phyloP scores from a whole-genome alignment of 2,113 vertebrate genomes.

The Scomber scombrus region DNA sequence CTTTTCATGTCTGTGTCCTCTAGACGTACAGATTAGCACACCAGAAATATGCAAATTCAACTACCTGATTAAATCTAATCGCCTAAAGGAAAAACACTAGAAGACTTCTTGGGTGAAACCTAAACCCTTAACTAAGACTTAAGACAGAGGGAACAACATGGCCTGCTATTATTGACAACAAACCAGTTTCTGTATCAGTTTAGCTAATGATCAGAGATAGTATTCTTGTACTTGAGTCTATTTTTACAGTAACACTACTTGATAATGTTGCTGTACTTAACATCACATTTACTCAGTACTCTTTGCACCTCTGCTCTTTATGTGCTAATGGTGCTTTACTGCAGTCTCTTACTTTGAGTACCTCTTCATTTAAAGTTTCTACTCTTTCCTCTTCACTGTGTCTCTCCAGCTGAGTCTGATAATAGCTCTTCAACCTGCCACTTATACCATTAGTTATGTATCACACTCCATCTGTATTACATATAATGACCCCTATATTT shows the following conservation, averaged over 20 bases:
- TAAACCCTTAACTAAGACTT: not conserved
- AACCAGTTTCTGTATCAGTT: not conserved
- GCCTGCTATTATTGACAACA: not conserved
- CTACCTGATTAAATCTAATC: not conserved
- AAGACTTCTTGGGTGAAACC: no score
- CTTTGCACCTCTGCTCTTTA: slow-evolving; percentile 30
- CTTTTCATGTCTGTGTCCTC: not conserved
- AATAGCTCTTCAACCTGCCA: slow-evolving; percentile 2
- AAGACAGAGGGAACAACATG: not conserved
- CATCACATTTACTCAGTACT: not conserved
- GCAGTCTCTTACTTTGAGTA: slow-evolving; percentile 14
- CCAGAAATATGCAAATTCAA: slow-evolving; percentile 8
- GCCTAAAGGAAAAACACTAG: not conserved
- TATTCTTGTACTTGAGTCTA: not conserved
- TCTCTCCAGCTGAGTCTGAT: slow-evolving; percentile 23
- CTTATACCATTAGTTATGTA: slow-evolving; percentile 34
- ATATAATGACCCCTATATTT: slow-evolving; percentile 36
- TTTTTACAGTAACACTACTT: not conserved
- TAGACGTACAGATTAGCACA: not conserved
- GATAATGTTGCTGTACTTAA: not conserved
- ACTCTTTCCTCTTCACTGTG: slow-evolving; percentile 11
- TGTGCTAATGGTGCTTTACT: slow-evolving; percentile 25
- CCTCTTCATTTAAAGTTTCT: slow-evolving; percentile 35
- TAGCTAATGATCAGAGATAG: not conserved
- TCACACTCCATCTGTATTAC: slow-evolving; percentile 42